Conservation (phyloP, 2,888 invertebrate species). For the Coenonympha arcania region DNA sequence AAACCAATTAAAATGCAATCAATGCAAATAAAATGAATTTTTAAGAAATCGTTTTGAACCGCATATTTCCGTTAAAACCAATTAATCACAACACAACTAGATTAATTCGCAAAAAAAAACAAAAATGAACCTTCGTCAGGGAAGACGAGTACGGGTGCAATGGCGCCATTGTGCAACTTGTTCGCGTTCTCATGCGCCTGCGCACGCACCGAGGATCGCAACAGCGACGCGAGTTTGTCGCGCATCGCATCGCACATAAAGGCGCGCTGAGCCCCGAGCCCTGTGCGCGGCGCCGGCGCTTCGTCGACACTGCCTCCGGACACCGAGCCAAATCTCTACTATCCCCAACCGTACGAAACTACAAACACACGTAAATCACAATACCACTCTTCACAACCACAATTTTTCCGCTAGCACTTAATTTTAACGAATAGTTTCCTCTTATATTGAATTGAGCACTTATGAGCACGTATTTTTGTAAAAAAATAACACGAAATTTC, state of each 20-base stretch:
- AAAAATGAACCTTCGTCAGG: conserved; percentile 51
- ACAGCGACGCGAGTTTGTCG: conserved; percentile 58
- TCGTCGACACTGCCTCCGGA: conserved; percentile 23
- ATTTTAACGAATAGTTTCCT: conserved; percentile 15
- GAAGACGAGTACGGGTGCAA: conserved; percentile 54
- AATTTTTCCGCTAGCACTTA: conserved; percentile 20
- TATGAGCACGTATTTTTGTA: not conserved
- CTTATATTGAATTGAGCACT: conserved; percentile 14
- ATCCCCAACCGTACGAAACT: conserved; percentile 31
- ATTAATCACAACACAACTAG: too few species aligned
- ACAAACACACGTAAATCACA: too few species aligned
- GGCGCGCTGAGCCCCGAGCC: conserved; percentile 34
- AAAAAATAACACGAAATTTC: not conserved
- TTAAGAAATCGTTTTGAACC: too few species aligned
- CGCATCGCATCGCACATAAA: conserved; percentile 70
- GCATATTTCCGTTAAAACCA: too few species aligned
- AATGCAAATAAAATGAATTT: too few species aligned
- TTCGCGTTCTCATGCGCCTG: conserved; percentile 46
- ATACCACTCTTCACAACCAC: conserved; percentile 25
- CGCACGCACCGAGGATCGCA: conserved; percentile 55
- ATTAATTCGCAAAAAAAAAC: too few species aligned
- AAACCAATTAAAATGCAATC: too few species aligned
- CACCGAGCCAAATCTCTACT: conserved; percentile 32
- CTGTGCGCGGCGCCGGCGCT: conserved; percentile 49
- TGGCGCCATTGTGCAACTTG: conserved; percentile 55